Percentiles rank a stretch among this genome's conserved stretches.
These are phyloP conservation scores for Drosophila hawaiiensis DNA, from an alignment of 2,888 invertebrate genomes.

Conservation along the genomic window DNA sequence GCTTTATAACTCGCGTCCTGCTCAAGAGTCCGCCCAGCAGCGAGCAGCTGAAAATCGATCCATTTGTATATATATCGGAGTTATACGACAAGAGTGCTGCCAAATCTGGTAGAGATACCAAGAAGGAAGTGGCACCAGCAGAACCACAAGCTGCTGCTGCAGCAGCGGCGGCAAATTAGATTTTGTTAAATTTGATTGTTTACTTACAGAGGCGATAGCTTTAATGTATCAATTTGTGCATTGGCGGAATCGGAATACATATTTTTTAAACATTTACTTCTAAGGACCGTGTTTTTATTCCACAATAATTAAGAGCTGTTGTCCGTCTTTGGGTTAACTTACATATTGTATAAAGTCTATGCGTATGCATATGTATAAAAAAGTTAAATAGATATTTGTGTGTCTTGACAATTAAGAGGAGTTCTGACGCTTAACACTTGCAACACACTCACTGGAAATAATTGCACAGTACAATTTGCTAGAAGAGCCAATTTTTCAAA, in stretches of 20 bases:
- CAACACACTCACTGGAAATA: conserved; percentile 8
- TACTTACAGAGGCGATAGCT: conserved; percentile 42
- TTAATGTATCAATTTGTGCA: conserved; percentile 56
- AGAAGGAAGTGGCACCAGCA: conserved; percentile 32
- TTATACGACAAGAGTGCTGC: conserved; percentile 63
- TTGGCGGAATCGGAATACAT: conserved; percentile 42
- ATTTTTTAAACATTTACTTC: conserved; percentile 25
- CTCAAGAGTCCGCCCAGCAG: conserved; percentile 88
- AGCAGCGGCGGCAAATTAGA: conserved; percentile 56
- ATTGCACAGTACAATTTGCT: conserved; percentile 14
- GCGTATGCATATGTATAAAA: conserved; percentile 15
- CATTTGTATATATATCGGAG: conserved; percentile 86
- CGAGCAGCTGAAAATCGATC: conserved; percentile 90
- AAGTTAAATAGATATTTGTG: conserved; percentile 26
- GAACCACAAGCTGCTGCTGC: conserved; percentile 22
- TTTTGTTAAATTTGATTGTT: conserved; percentile 35
- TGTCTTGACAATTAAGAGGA: conserved; percentile 8
- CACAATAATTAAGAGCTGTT: conserved; percentile 10
- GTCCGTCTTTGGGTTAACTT: conserved; percentile 42
- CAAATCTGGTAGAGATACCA: conserved; percentile 43
- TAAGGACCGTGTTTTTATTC: conserved; percentile 32
- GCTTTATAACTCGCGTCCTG: conserved; percentile 90
- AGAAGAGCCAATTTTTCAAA: not conserved
- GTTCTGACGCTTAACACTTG: conserved; percentile 4
- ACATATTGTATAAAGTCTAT: conserved; percentile 16